Base-by-base conservation (phyloP, 2,888 invertebrate species). In the Rotaria socialis region DNA sequence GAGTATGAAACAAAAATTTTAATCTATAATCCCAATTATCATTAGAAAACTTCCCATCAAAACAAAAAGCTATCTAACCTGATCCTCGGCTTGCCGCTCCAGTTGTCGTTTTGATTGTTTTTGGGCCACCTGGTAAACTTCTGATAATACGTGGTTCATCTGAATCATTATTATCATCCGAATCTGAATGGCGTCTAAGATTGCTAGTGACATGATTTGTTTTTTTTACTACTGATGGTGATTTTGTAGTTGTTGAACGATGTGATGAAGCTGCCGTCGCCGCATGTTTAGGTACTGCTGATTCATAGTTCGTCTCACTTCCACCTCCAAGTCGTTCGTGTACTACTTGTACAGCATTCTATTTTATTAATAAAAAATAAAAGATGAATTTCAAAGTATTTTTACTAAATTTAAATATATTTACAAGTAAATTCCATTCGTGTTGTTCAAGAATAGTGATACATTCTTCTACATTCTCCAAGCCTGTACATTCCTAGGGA, bases 401-500 rank as follows among this genome's bases (percentile, higher is more conserved):
- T 52, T 52, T 14, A 14, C 43, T 7, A 4, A 5, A 80, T 24
- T 41, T 7, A 43, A 43, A 75, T 43, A 24, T 74, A 19, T 41
- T 47, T 47, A 80, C 80, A 3, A 80, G 3, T 47, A 91, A 88
- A 87, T 90, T 90, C 91, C 91, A 91, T 86, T 90, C 89, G 89
- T 90, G 89, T 85, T 90, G 90, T 85, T 90, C 90, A 84, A 91
- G 88, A 60, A 90, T 89, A n/a, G 89, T 90, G 27, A 90, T 90
- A 87, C 90, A 90, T 86, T 90, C 89, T 84, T 90, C 90, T 84
- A 90, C 89, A 87, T 91, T 89, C 85, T 90, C 90, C 52, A 90
- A 88, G 27, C 89, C 89, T 85, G 90, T 90, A 87, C 90, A 90
- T 80, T 89, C 90, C 91, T 91, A 88, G 10, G 87, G 86, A 56